These are phyloP conservation scores for Cecidostiba fungosa DNA, from an alignment of 2,888 invertebrate genomes.

Conservation along the genomic window DNA sequence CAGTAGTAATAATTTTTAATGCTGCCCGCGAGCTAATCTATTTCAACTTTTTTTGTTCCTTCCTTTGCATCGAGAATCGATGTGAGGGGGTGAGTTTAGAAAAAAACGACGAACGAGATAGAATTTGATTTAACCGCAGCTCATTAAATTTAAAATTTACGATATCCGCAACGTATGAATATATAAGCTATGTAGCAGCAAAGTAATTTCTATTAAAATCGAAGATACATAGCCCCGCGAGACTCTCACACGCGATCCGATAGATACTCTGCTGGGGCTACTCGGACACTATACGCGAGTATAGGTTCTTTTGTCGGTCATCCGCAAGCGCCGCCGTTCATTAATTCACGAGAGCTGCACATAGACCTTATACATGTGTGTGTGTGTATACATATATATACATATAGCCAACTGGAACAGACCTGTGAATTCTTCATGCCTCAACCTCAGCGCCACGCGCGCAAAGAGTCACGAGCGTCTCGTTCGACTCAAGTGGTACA, in stretches of 20 bases:
- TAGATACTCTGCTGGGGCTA: neutral
- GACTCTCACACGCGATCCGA: constrained; percentile 47
- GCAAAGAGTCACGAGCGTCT: constrained; percentile 20
- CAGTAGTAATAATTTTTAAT: constrained; percentile 13
- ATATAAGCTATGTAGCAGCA: neutral
- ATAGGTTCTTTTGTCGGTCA: constrained; percentile 50
- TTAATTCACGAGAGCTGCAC: constrained; percentile 53
- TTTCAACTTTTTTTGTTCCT: neutral
- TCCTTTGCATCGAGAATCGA: too few species aligned
- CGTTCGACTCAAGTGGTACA: neutral
- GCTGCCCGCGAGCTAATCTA: neutral
- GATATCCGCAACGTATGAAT: constrained; percentile 53
- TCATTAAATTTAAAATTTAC: constrained; percentile 59
- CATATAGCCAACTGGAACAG: neutral
- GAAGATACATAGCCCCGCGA: neutral
- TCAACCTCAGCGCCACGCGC: constrained; percentile 25
- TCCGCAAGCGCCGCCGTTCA: constrained; percentile 52
- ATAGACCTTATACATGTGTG: constrained; percentile 20
- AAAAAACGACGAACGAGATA: too few species aligned
- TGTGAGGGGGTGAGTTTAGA: too few species aligned
- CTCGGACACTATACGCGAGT: neutral
- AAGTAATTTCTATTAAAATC: constrained; percentile 54
- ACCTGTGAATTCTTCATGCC: constrained; percentile 14
- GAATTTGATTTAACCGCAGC: constrained; percentile 5
- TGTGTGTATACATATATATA: neutral